Percentiles rank a stretch among this genome's conserved stretches.
Evolutionary conservation across 2,797 vertebrate genomes (phyloP).

Genomic region (Acrossocheilus fasciatus): DNA sequence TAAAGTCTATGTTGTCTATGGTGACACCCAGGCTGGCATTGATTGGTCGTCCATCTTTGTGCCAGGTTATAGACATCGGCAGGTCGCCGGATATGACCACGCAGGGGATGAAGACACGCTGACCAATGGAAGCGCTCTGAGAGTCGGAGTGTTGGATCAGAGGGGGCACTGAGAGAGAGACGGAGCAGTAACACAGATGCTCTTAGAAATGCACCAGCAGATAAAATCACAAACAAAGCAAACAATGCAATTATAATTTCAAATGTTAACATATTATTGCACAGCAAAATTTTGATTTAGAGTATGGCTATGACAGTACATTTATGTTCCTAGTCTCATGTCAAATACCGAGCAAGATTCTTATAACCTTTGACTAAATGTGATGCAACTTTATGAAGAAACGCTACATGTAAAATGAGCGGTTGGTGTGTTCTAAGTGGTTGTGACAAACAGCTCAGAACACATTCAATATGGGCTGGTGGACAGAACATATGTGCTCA

Average conservation of each 20-base stretch:
- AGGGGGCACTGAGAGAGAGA: slow-evolving; percentile 86
- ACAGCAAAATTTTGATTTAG: background rate
- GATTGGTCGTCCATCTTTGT: slow-evolving; percentile 95
- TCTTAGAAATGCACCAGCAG: background rate
- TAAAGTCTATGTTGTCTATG: slow-evolving; percentile 99
- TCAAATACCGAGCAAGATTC: background rate
- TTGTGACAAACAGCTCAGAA: background rate
- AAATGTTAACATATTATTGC: background rate
- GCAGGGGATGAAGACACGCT: slow-evolving; percentile 97
- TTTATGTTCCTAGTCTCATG: background rate
- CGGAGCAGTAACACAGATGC: background rate
- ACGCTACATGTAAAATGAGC: background rate
- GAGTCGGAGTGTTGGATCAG: slow-evolving; percentile 99
- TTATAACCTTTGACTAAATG: background rate
- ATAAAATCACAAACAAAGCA: background rate
- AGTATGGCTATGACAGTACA: background rate
- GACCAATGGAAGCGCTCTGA: slow-evolving; percentile 96
- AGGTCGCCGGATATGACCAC: slow-evolving; percentile 97
- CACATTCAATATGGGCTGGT: background rate
- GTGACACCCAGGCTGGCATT: slow-evolving; percentile 94
- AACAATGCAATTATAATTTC: background rate
- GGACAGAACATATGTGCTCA: slow-evolving; percentile 55
- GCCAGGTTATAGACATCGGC: slow-evolving; percentile 98
- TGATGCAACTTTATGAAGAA: background rate
- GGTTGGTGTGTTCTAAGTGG: background rate